phyloP scores from a whole-genome alignment of 2,113 vertebrate species.

The Capreolus pygargus region DNA sequence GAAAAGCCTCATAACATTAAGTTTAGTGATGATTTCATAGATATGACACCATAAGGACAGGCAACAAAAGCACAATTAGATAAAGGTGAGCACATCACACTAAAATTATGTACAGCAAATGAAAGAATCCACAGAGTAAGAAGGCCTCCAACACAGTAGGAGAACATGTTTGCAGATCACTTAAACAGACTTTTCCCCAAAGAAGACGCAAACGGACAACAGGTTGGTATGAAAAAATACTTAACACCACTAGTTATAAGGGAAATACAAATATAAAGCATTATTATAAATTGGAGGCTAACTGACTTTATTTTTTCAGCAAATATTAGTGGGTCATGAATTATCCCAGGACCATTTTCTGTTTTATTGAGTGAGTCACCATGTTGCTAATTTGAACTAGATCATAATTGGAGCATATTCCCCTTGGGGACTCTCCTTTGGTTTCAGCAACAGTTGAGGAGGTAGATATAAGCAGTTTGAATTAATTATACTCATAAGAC shows the following conservation, averaged over 20 bases:
- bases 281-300: background rate
- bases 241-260: background rate
- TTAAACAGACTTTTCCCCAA: background rate
- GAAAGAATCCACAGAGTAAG: background rate
- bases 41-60: background rate
- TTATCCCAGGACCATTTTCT: background rate
- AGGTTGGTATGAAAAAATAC: background rate
- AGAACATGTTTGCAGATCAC: background rate
- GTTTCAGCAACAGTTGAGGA: too few relatives aligned
- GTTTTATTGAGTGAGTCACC: background rate
- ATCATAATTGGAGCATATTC: background rate
- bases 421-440: background rate
- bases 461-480: background rate
- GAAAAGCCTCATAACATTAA: background rate
- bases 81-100: background rate
- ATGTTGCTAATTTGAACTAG: background rate
- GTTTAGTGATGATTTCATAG: background rate
- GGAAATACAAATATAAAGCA: background rate
- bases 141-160: background rate
- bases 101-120: background rate
- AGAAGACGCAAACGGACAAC: background rate
- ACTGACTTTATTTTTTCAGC: background rate
- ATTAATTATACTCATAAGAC: background rate
- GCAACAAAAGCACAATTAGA: background rate
- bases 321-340: background rate